Base-by-base conservation (phyloP, 1,140 invertebrate species). In the Marisa cornuarietis region DNA sequence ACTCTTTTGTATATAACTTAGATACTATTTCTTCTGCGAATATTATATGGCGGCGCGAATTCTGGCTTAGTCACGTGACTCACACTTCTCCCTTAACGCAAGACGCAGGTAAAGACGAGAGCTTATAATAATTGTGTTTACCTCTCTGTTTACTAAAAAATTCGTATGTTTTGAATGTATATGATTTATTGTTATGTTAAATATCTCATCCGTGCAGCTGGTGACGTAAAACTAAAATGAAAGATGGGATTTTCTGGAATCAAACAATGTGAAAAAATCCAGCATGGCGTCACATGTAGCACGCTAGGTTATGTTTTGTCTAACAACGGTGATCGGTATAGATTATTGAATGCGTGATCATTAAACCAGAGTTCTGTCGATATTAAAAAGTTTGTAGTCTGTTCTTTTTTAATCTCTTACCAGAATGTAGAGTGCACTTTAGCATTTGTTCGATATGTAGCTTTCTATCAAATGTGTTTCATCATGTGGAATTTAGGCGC, bases 281-380 rank as follows among this genome's bases (percentile, higher is more conserved):
- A 86, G 86, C 86, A 87, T 87, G 86, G 86, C 86, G 86, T 87
- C 86, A 87, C 85, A 87, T 85, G 85, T 81, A 63, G 69, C 76
- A 73, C 51, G 26, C 58, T 71, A 76, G 63, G 73, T 76, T 71
- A 63, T 73, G 54, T 69, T 73, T 51, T 51, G 71, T 71, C 63
- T 69, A 52, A 42, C 51, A 42, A 79, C 69, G 68, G 58, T 72
- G 24, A 73, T 79, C 54, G 42, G 49, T 76, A 62, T 13, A 24
- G 26, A 51, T 58, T 58, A 58, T 11, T 11, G 16, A 58, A 58
- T 58, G 16, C 54, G 16, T 11, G 54, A 58, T 58, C 16, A 58
- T 58, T 58, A 11, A 58, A 18, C 11, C 8, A 58, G 54, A 11
- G 16, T 58, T 58, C 54, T 58, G 54, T 58, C 16, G 54, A 58